phyloP scores from a whole-genome alignment of 2,797 vertebrate species.

The Sebastes miniatus region DNA sequence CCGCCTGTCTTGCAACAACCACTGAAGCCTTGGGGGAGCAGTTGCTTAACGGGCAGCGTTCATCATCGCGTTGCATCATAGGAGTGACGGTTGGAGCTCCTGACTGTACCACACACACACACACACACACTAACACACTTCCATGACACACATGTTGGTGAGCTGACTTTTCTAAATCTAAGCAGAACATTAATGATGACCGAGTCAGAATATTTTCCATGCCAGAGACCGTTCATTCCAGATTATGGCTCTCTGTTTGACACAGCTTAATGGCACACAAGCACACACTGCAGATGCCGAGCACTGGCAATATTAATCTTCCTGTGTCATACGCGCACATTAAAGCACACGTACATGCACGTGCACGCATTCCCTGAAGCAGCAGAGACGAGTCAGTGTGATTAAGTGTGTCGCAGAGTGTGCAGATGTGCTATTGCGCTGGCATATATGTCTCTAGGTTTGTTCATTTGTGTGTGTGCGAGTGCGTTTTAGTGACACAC shows the following conservation, averaged over 20 bases:
- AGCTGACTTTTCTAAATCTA: neutral
- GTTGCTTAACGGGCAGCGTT: neutral
- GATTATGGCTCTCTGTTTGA: conserved; percentile 67
- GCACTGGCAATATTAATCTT: conserved; percentile 60
- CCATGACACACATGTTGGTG: neutral
- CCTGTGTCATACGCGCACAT: conserved; percentile 29
- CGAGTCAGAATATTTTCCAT: conserved; percentile 54
- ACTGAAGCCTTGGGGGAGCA: neutral
- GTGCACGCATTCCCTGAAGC: neutral
- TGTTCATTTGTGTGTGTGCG: neutral
- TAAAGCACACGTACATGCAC: neutral
- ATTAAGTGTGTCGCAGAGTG: conserved; percentile 23
- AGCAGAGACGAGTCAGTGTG: conserved; percentile 16
- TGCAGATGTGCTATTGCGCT: neutral
- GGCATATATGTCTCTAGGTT: conserved; percentile 18
- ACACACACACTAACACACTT: neutral
- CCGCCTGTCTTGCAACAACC: neutral
- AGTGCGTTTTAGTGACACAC: conserved; percentile 11
- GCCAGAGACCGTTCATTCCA: conserved; percentile 64
- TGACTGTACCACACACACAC: neutral
- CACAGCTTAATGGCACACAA: conserved; percentile 67
- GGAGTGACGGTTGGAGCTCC: neutral
- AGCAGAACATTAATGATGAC: conserved; percentile 61
- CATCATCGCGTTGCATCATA: neutral
- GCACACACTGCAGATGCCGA: conserved; percentile 39